phyloP scores from a whole-genome alignment of 2,113 vertebrate species.

The Isurus oxyrinchus region DNA sequence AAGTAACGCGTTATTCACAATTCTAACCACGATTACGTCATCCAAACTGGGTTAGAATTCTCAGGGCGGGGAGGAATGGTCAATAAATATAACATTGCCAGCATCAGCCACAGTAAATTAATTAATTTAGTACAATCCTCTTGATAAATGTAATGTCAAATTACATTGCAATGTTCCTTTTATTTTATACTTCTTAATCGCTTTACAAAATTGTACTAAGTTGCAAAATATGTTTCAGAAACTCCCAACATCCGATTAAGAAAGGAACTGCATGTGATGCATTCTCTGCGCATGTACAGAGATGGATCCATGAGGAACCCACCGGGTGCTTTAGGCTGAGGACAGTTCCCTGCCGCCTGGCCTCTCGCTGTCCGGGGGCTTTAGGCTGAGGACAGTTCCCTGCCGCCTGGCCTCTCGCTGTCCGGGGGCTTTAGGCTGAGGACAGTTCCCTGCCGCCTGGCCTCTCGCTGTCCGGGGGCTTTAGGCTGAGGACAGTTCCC shows the following conservation, averaged over 20 bases:
- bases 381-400: no score
- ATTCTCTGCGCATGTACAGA: background rate
- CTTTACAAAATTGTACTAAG: background rate
- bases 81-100: background rate
- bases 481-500: no score
- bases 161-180: background rate
- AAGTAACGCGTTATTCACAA: no score
- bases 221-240: background rate
- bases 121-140: background rate
- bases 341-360: no score
- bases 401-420: no score
- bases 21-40: no score
- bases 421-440: no score
- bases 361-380: background rate
- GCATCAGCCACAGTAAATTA: background rate
- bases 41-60: no score
- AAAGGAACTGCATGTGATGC: background rate
- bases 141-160: background rate
- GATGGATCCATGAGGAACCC: no score
- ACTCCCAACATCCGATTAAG: background rate
- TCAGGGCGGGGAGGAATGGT: no score
- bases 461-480: background rate
- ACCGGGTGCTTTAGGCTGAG: no score
- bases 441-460: no score
- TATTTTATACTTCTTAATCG: background rate